Evolutionary conservation across 2,888 invertebrate species (phyloP).

Genomic region (Mantis religiosa): DNA sequence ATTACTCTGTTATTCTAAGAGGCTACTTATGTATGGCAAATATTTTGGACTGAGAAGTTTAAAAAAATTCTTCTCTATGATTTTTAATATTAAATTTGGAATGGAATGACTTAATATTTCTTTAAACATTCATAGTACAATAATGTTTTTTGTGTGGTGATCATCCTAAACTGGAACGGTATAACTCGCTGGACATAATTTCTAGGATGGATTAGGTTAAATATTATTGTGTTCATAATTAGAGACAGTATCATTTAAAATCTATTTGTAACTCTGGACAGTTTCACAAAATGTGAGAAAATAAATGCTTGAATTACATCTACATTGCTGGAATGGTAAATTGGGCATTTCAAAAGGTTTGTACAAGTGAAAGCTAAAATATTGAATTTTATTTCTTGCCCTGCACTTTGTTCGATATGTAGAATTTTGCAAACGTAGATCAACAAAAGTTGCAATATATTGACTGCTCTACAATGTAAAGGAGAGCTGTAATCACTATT

Average conservation of each 20-base stretch:
- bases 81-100: slow-evolving; percentile 18
- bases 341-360: slow-evolving; percentile 9
- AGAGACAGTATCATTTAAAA: slow-evolving; percentile 12
- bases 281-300: slow-evolving; percentile 22
- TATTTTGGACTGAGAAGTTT: slow-evolving; percentile 25
- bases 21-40: slow-evolving; percentile 22
- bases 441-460: neutral
- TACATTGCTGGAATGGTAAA: neutral
- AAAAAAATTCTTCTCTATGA: slow-evolving; percentile 18
- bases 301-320: slow-evolving; percentile 8
- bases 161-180: slow-evolving; percentile 27
- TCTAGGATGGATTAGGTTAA: slow-evolving; percentile 30
- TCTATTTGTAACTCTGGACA: slow-evolving; percentile 19
- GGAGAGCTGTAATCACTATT: neutral
- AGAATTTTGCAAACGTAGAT: neutral
- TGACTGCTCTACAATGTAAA: neutral
- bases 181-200: slow-evolving; percentile 28
- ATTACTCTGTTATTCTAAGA: neutral
- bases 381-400: neutral
- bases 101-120: slow-evolving; percentile 18
- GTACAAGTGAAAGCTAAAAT: slow-evolving; percentile 16
- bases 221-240: slow-evolving; percentile 23
- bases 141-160: slow-evolving; percentile 3
- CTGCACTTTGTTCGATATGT: slow-evolving; percentile 10
- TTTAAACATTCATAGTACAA: slow-evolving; percentile 19